Percentiles rank a stretch among this genome's conserved stretches.
phyloP scores from a whole-genome alignment of 2,797 vertebrate genomes.

The Diceros bicornis region DNA sequence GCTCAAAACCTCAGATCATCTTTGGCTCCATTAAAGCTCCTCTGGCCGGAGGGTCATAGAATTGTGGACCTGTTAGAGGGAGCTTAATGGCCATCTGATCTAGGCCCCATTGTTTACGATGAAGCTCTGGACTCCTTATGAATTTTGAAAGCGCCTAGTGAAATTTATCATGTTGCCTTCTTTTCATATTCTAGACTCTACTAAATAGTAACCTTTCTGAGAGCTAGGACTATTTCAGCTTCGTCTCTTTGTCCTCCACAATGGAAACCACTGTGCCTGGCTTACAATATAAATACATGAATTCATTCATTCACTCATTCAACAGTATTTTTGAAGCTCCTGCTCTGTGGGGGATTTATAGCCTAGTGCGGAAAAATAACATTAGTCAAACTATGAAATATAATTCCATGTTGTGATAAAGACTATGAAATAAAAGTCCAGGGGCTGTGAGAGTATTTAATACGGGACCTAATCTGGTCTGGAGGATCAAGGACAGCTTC shows the following conservation, averaged over 20 bases:
- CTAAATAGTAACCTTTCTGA: slow-evolving; percentile 35
- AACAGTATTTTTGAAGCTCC: slow-evolving; percentile 9
- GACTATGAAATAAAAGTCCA: background rate
- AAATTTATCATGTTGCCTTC: background rate
- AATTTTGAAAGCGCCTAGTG: background rate
- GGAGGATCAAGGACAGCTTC: background rate
- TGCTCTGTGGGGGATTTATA: background rate
- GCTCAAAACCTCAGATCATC: background rate
- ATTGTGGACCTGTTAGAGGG: background rate
- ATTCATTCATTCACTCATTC: background rate
- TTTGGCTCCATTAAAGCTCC: background rate
- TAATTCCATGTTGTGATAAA: slow-evolving; percentile 43
- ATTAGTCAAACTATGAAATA: slow-evolving; percentile 19
- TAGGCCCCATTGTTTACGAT: background rate
- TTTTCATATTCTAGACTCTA: background rate
- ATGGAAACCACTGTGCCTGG: background rate
- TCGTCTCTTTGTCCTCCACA: background rate
- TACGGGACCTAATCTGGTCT: background rate
- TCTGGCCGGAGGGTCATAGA: background rate
- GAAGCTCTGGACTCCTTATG: background rate
- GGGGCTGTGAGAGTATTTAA: background rate
- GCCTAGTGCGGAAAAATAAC: slow-evolving; percentile 10
- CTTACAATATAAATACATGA: background rate
- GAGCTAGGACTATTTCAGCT: background rate
- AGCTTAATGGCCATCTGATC: background rate